These are phyloP conservation scores for Palythoa grandis DNA, from an alignment of 92 coral and sea anemone genomes.

Conservation along the genomic window DNA sequence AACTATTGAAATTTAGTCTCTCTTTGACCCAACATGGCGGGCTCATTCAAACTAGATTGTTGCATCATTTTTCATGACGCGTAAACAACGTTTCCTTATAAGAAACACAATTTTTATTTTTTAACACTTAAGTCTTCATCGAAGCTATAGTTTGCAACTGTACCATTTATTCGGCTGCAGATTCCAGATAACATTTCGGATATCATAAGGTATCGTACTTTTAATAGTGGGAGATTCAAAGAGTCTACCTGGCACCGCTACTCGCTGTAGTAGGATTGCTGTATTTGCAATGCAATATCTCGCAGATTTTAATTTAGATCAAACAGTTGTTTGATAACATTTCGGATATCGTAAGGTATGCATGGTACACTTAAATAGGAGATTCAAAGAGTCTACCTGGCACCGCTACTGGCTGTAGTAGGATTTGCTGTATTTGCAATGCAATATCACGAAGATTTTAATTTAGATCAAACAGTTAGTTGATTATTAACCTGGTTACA, in stretches of 20 bases:
- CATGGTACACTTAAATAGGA: background rate
- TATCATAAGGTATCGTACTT: background rate
- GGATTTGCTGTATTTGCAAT: conserved; percentile 10
- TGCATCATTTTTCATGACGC: conserved; percentile 18
- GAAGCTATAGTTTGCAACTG: background rate
- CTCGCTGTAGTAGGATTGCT: background rate
- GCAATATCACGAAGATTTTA: conserved; percentile 27
- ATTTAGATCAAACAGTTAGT: background rate
- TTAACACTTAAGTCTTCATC: background rate
- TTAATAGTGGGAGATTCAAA: background rate
- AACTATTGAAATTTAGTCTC: background rate
- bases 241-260: conserved; percentile 7
- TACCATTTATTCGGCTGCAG: background rate
- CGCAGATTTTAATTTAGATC: conserved; percentile 10
- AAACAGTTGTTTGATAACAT: background rate
- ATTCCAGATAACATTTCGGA: background rate
- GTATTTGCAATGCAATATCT: conserved; percentile 40
- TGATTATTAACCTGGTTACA: background rate
- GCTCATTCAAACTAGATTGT: background rate
- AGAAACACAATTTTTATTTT: background rate
- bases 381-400: background rate
- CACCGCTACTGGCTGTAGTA: conserved; percentile 3
- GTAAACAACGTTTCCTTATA: conserved; percentile 7
- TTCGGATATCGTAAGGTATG: background rate
- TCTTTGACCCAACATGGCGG: conserved; percentile 43